Evolutionary conservation across 2,797 vertebrate genomes (phyloP).

Genomic region (Hemitrygon akajei): DNA sequence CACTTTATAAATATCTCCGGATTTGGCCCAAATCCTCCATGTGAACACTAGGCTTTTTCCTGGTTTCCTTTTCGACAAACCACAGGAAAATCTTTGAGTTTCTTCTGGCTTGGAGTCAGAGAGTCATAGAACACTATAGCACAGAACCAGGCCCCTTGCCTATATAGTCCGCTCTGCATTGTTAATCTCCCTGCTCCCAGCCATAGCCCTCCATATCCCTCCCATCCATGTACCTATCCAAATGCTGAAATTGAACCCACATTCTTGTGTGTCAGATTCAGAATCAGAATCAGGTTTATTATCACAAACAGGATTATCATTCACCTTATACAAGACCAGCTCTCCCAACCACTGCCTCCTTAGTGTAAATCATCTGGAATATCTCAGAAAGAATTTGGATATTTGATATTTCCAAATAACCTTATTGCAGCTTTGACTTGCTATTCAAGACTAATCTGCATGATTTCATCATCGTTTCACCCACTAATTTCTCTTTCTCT

Average conservation of each 20-base stretch:
- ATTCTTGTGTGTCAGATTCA: too few relatives aligned
- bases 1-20: neutral
- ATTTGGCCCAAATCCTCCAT: neutral
- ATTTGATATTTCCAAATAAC: neutral
- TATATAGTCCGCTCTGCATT: too few relatives aligned
- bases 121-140: too few relatives aligned
- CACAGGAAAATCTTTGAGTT: conserved; percentile 10
- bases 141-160: too few relatives aligned
- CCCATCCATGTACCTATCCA: too few relatives aligned
- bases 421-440: neutral
- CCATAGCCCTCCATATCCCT: too few relatives aligned
- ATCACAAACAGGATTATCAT: neutral
- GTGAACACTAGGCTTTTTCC: neutral
- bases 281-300: too few relatives aligned
- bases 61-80: neutral
- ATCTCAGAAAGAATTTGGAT: neutral
- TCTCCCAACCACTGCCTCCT: neutral
- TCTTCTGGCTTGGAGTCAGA: neutral
- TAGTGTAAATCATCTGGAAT: neutral
- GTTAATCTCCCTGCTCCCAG: too few relatives aligned
- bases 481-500: neutral
- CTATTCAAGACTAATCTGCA: neutral
- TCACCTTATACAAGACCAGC: neutral
- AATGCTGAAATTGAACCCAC: too few relatives aligned
- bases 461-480: neutral